Evolutionary conservation across 2,888 invertebrate genomes (phyloP), one percentile per base, ranked within the genome.

Genomic region (Eilema depressum): DNA sequence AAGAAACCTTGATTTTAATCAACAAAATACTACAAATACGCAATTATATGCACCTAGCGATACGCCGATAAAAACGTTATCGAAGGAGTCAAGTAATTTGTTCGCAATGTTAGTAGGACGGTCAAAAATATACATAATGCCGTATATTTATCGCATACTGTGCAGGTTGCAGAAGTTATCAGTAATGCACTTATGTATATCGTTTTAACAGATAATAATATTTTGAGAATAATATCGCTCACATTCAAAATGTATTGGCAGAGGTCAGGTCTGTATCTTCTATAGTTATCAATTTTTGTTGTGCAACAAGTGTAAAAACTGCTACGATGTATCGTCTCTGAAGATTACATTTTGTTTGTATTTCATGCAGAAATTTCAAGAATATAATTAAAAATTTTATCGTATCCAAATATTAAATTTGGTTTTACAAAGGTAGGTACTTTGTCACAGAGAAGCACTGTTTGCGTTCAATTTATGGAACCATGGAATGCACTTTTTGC

Each of bases 111-210:
- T 86, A 92, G 88, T 93, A 81, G 93, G 89, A 84, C 93, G 85
- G 57, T 75, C 74, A 70, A 64, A 63, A 68, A 65, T 73, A 71
- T 67, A 73, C 74, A 70, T 75, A 69, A 81, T 72, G 70, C 67
- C 71, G 65, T 74, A 78, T 75, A 79, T 78, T 81, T 80, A 76
- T 81, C 77, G 68, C 71, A n/a, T 66, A 78, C 78, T 80, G 78
- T 81, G 80, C 89, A 91, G 89, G 91, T 92, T 92, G 89, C 84
- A 85, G 75, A 89, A 89, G 92, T 85, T 92, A 93, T 92, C 90
- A 78, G 75, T 75, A 84, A 88, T 89, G 91, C 92, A 92, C 86
- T 26, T 59, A 14, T n/a, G 85, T 84, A 78, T 73, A 69, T 72
- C 69, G 73, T 66, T 70, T 68, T 65, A 69, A 62, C 68, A 53